phyloP scores from a whole-genome alignment of 1,140 invertebrate species.

The Pemphigus obesinymphae region DNA sequence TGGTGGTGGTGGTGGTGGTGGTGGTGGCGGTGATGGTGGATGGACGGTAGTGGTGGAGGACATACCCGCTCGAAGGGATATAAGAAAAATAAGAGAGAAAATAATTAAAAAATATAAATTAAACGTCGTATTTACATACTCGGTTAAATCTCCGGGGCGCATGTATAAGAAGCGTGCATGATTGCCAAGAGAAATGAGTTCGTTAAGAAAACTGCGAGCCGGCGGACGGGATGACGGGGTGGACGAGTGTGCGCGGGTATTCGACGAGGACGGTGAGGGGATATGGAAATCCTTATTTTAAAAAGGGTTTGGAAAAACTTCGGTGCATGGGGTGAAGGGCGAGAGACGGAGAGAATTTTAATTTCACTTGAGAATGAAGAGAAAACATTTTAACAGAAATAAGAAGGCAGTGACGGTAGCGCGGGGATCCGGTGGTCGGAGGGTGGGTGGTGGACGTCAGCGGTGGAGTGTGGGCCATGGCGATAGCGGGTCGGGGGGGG shows the following conservation, averaged over 20 bases:
- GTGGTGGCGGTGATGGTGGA: background rate
- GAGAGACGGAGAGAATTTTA: slow-evolving; percentile 46
- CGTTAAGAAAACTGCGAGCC: slow-evolving; percentile 39
- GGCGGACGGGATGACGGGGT: background rate
- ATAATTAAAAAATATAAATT: slow-evolving; percentile 42
- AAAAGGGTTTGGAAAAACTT: slow-evolving; percentile 46
- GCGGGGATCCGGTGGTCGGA: too few relatives aligned
- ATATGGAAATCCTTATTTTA: slow-evolving; percentile 46
- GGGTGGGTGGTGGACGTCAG: background rate
- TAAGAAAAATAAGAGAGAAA: slow-evolving; percentile 40
- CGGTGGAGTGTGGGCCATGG: background rate
- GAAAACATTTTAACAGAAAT: slow-evolving; percentile 49
- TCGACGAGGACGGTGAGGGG: background rate
- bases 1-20: background rate
- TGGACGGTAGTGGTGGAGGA: background rate
- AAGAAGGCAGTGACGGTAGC: slow-evolving; percentile 43
- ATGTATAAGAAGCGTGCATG: slow-evolving; percentile 38
- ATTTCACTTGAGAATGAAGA: slow-evolving; percentile 48
- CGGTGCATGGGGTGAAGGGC: slow-evolving; percentile 35
- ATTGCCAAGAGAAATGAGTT: slow-evolving; percentile 41
- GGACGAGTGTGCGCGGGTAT: background rate
- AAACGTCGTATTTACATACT: slow-evolving; percentile 41
- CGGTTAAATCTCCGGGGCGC: slow-evolving; percentile 38
- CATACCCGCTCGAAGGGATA: slow-evolving; percentile 1
- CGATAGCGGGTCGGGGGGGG: background rate